Conservation (phyloP, 2,113 vertebrate species). For the Trogon surrucura region DNA sequence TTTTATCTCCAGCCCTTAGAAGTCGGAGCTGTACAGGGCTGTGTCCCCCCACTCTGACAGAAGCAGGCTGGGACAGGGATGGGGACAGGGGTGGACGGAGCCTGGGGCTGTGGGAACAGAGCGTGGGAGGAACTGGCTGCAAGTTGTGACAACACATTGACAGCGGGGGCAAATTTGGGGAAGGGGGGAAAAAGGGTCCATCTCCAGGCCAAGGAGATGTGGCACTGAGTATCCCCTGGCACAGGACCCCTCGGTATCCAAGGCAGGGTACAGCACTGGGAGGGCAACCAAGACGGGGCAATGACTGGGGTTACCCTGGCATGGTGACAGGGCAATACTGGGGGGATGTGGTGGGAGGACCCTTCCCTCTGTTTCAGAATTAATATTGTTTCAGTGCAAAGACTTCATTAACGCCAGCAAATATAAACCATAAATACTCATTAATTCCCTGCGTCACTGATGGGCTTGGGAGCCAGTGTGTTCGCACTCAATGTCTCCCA, state of each 20-base stretch:
- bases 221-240: neutral
- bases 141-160: neutral
- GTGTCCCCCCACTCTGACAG: neutral
- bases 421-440: neutral
- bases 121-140: neutral
- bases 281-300: neutral
- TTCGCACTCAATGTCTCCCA: neutral
- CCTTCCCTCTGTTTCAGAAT: neutral
- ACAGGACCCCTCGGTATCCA: too few relatives aligned
- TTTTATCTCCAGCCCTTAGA: slow-evolving; percentile 41
- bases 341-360: neutral
- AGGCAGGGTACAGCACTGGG: neutral
- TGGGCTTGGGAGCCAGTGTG: neutral
- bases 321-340: fast-evolving
- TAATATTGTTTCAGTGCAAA: neutral
- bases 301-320: fast-evolving
- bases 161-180: neutral
- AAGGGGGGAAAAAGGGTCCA: neutral
- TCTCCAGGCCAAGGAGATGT: neutral
- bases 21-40: neutral
- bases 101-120: neutral
- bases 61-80: neutral
- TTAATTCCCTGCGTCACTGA: neutral
- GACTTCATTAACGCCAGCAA: neutral
- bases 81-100: neutral